phyloP scores from a whole-genome alignment of 2,113 vertebrate species.

The Ploceus nigricollis region DNA sequence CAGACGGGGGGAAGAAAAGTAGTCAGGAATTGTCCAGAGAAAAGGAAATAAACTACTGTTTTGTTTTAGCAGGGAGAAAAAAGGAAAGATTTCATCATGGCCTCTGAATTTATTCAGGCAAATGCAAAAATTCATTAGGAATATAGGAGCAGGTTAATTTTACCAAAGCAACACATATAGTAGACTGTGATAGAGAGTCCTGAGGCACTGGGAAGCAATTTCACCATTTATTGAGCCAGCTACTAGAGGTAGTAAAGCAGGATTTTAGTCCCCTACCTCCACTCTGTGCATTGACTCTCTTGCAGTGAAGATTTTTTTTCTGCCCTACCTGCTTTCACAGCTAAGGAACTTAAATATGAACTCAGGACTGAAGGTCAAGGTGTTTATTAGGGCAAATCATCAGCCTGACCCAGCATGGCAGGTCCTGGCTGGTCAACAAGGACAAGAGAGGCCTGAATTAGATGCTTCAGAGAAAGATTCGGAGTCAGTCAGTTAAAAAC shows the following conservation, averaged over 20 bases:
- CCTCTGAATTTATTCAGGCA: not conserved
- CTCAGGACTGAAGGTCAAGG: not conserved
- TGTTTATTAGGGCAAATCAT: not conserved
- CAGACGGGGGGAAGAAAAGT: fast-evolving
- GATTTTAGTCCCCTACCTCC: not conserved
- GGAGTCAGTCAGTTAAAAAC: not conserved
- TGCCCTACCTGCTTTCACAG: not conserved
- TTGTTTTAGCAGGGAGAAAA: not conserved
- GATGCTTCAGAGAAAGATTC: not conserved
- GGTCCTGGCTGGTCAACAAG: not conserved
- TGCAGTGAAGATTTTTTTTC: not conserved
- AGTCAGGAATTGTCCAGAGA: not conserved
- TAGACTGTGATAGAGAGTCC: not conserved
- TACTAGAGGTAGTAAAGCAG: not conserved
- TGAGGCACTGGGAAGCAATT: not conserved
- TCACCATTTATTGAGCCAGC: not conserved
- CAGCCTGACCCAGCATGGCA: not conserved
- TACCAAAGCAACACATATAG: not conserved
- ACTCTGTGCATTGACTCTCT: not conserved
- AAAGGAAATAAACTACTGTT: not conserved
- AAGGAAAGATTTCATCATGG: not conserved
- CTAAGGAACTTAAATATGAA: not conserved
- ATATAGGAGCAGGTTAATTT: not conserved
- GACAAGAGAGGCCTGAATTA: not conserved
- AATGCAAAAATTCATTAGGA: not conserved